A percentile compares a stretch with the other conserved stretches of the same genome.
phyloP scores from a whole-genome alignment of 1,140 invertebrate species.

The Cyrtorhinus lividipennis region DNA sequence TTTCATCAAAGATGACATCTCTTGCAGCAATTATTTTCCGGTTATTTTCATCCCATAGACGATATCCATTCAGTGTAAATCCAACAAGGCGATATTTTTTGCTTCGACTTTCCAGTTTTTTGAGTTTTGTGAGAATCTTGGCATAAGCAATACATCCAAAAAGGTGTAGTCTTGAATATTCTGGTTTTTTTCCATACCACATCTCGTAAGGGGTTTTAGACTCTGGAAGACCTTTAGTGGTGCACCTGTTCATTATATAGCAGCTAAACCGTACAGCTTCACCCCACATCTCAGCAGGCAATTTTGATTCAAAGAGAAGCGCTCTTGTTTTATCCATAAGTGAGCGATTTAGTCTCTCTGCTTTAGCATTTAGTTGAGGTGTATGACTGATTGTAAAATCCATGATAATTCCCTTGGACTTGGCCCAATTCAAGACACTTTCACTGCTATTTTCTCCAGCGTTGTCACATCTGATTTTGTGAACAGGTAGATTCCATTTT shows the following conservation, averaged over 20 bases:
- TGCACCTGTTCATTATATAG: constrained; percentile 26
- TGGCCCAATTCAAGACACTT: constrained; percentile 24
- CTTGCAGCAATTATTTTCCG: constrained; percentile 15
- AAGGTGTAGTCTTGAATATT: constrained; percentile 26
- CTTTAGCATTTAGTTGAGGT: constrained; percentile 31
- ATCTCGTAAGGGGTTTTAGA: constrained; percentile 27
- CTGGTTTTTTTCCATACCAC: constrained; percentile 26
- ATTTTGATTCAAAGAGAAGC: constrained; percentile 25
- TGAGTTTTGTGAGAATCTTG: constrained; percentile 23
- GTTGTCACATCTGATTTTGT: constrained; percentile 26
- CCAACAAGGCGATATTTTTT: not conserved
- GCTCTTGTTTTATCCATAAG: constrained; percentile 28
- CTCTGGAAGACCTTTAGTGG: constrained; percentile 13
- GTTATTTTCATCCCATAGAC: not conserved
- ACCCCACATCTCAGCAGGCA: constrained; percentile 26
- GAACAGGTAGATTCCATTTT: constrained; percentile 22
- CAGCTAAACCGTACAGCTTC: constrained; percentile 25
- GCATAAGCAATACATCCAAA: constrained; percentile 28
- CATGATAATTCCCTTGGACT: constrained; percentile 23
- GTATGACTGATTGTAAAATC: constrained; percentile 26
- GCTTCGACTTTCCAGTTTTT: constrained; percentile 15
- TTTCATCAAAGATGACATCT: constrained; percentile 23
- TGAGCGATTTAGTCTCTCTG: constrained; percentile 30
- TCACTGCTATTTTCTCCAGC: constrained; percentile 26
- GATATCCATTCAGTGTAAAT: not conserved